Base-by-base conservation (phyloP, 2,888 invertebrate species). In the Eupeodes luniger region DNA sequence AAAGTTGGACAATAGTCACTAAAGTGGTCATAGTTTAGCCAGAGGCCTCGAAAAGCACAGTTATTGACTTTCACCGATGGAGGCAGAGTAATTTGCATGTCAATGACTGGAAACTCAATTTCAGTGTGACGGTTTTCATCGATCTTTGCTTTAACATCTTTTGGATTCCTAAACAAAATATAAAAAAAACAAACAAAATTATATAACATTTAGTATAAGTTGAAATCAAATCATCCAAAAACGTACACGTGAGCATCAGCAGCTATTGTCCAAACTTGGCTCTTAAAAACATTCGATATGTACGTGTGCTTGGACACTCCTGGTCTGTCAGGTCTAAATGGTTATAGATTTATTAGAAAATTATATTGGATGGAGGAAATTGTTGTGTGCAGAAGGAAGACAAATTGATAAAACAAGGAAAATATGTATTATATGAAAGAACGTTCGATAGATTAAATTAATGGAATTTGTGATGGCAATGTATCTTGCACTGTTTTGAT, bases 21-120 rank as follows among this genome's bases (percentile, higher is more conserved):
- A 59, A 94, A 93, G 90, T 95, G 95, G 90, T 95, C 95, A 90
- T 94, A 95, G 84, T 93, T 94, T 5, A 94, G 90, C 93, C 95
- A 95, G 86, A 95, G 92, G 1, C 93, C 94, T 34, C 95, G 92
- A 36, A 95, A 90, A 0, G 94, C 94, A 36, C 94, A 92, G 59
- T 92, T 93, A 67, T 93, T 93, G 9, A 94, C 91, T 53, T 93
- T 92, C 1, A 95, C 92, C 0, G 91, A 91, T 5, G 92, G 91
- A 0, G 95, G 95, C 74, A 95, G 91, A 0, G 93, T 91, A 1
- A 95, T 92, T 74, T 92, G 92, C 90, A 94, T 91, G 59, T 93
- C 91, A 82, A 95, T 91, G 12, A 93, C 91, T 1, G 93, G 91
- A 89, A 95, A 95, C 16, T 93, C 92, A 4, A 95, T 92, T 89